phyloP scores from a whole-genome alignment of 2,888 invertebrate species.

The Heliconius cydno region DNA sequence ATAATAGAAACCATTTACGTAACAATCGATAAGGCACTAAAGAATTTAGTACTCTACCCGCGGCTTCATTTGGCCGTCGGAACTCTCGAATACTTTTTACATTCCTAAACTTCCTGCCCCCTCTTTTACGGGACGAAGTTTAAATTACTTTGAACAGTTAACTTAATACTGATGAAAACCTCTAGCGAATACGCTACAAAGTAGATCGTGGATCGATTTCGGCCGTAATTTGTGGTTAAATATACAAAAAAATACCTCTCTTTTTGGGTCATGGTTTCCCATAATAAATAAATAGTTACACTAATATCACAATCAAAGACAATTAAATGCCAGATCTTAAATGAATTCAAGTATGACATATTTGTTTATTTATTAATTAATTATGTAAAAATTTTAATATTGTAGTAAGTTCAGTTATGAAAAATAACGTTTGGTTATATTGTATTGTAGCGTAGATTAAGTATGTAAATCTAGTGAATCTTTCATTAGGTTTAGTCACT shows the following conservation, averaged over 20 bases:
- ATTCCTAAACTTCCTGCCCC: slow-evolving; percentile 18
- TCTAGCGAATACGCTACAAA: background rate
- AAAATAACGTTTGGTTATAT: too few relatives aligned
- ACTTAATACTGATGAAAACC: background rate
- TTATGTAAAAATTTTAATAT: too few relatives aligned
- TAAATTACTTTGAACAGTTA: slow-evolving; percentile 28
- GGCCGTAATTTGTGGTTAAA: background rate
- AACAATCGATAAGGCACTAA: slow-evolving; percentile 18
- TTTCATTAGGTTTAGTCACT: too few relatives aligned
- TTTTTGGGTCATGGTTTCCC: background rate
- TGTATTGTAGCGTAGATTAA: too few relatives aligned
- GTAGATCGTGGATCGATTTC: slow-evolving; percentile 16
- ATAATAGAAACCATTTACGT: background rate
- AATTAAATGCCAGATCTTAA: background rate
- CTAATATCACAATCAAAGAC: too few relatives aligned
- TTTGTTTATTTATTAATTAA: background rate
- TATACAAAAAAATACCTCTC: background rate
- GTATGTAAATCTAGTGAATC: too few relatives aligned
- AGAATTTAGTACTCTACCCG: slow-evolving; percentile 22
- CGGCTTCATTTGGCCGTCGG: slow-evolving; percentile 17
- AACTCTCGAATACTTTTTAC: slow-evolving; percentile 23
- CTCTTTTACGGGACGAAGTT: slow-evolving; percentile 21
- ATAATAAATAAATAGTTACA: background rate
- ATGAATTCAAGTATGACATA: background rate
- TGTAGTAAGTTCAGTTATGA: too few relatives aligned